Evolutionary conservation across 2,797 vertebrate genomes (phyloP), one percentile per base, ranked within the genome.

Genomic region (Gallinago stenura): DNA sequence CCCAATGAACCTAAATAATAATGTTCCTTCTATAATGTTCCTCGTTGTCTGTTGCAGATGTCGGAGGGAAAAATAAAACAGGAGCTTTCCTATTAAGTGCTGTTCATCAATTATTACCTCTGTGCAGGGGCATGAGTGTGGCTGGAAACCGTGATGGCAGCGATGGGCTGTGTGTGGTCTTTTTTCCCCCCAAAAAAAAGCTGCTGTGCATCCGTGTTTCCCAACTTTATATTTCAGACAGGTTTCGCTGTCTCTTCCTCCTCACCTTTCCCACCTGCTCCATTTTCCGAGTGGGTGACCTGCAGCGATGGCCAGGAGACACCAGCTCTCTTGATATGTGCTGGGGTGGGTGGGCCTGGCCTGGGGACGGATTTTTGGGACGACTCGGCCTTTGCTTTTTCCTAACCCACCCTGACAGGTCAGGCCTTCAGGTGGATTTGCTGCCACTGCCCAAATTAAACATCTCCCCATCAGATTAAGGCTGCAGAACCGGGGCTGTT

Each of bases 281-380:
- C 0, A 0, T 54, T 69, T 73, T 39, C 76, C 0, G 0, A 41
- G 43, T 21, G 72, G 61, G 60, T 54, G 81, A 51, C 43, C 68
- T 64, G 53, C 50, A 82, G 66, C 54, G 1, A 0, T 10, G 51
- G 45, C 83, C 56, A 6, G 80, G 39, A 80, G 69, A 45, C 15
- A 13, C 7, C 50, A 53, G 70, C 70, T 83, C 54, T 48, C 78
- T 13, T 45, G 69, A 10, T 15, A 2, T 2, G n/a, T 65, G 50
- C 70, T 94, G 2, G 64, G 57, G 25, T 0, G 20, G 75, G 64
- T 83, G 73, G 70, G 69, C 57, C 66, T 84, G 70, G 35, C 7
- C 1, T 16, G 62, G 43, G 68, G 51, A n/a, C 53, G 53, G 26
- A 79, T 60, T 64, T 62, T 66, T 41, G 56, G 89, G 30, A 31